Base-by-base conservation (phyloP, 2,888 invertebrate species). In the Drosophila melanosoma region DNA sequence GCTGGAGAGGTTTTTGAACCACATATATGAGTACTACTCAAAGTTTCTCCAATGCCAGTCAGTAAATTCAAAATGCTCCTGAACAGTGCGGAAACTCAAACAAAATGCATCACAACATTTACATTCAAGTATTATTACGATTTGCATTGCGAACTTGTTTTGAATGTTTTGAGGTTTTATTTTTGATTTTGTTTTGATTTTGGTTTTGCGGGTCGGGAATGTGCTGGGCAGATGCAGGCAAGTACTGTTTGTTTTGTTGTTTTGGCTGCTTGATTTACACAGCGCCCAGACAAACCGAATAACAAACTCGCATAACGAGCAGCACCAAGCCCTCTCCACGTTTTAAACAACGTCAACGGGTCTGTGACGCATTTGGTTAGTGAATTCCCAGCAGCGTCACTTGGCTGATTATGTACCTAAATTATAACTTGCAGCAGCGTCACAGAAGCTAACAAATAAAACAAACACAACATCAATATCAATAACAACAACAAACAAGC, bases 1-100 rank as follows among this genome's bases (percentile, higher is more conserved):
- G 64, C 38, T 82, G 62, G 62, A 77, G 86, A 82, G 86, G 83
- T 87, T 90, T 85, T 85, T 90, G 90, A 90, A 85, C 88, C 66
- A 77, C 48, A 59, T 60, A 54, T 54, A 23, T 32, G 32, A 69
- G 54, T 56, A 17, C 54, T 33, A 11, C 42, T 33, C 48, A 59
- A 56, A 62, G 73, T 64, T 68, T 38, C 33, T 35, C 54, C 81
- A 78, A 78, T 81, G 78, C 35, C 77, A 81, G 52, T 36, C 33
- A 53, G 33, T 42, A 36, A 72, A 53, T 59, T 53, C 1, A 64
- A 68, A 62, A 54, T 68, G 45, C 35, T 32, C 45, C 35, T 53
- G 49, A 26, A 26, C 32, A 58, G 60, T 75, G 57, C 80, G 77
- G 78, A 78, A 78, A 81, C 45, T 69, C 40, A 74, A 69, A 56